phyloP scores from a whole-genome alignment of 2,113 vertebrate genomes.

The Lipotes vexillifer region DNA sequence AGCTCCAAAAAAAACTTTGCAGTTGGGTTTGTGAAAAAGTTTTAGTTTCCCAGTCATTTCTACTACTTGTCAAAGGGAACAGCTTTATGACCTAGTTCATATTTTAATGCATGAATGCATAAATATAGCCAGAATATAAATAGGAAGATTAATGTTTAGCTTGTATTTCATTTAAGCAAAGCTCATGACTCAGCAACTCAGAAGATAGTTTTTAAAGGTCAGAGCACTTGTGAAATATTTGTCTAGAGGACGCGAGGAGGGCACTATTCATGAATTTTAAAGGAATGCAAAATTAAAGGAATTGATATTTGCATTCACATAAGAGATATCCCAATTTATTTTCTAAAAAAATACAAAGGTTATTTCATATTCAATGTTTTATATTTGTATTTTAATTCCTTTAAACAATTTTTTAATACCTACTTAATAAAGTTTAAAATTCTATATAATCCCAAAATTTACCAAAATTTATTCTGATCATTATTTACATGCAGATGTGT shows the following conservation, averaged over 20 bases:
- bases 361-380: background rate
- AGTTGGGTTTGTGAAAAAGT: background rate
- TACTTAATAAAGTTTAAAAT: slow-evolving; percentile 8
- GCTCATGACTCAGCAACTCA: background rate
- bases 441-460: background rate
- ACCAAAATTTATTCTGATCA: slow-evolving; percentile 4
- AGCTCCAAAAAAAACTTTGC: background rate
- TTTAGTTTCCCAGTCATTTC: background rate
- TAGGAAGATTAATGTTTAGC: background rate
- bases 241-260: background rate
- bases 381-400: slow-evolving; percentile 19
- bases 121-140: background rate
- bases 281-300: background rate
- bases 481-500: background rate
- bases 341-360: slow-evolving; percentile 6
- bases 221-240: background rate
- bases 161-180: slow-evolving; percentile 19
- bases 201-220: background rate
- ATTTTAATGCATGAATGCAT: background rate
- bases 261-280: background rate
- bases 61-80: background rate
- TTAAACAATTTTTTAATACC: background rate
- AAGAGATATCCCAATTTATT: background rate
- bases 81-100: slow-evolving; percentile 9
- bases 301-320: background rate